A percentile compares a stretch with the other conserved stretches of the same genome.
phyloP scores from a whole-genome alignment of 2,888 invertebrate species.

The Arctia plantaginis region DNA sequence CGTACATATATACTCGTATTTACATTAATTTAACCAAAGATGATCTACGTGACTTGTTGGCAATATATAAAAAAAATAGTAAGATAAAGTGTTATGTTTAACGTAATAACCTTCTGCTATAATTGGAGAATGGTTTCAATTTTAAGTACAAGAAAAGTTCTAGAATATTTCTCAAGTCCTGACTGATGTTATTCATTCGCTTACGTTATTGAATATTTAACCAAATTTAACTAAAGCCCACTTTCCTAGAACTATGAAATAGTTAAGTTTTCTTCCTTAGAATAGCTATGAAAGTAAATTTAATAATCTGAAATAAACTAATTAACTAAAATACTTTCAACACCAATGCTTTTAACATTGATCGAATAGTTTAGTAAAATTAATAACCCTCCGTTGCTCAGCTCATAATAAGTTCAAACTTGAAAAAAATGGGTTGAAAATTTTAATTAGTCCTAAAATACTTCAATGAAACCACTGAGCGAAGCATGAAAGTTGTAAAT shows the following conservation, averaged over 20 bases:
- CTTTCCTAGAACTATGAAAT: neutral
- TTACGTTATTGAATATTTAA: neutral
- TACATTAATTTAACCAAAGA: neutral
- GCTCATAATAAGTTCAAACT: conserved; percentile 49
- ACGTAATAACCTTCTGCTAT: neutral
- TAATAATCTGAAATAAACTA: conserved; percentile 32
- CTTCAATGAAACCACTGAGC: conserved; percentile 75
- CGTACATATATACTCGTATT: neutral
- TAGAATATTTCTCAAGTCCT: neutral
- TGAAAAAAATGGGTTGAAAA: conserved; percentile 56
- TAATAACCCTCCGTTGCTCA: conserved; percentile 61
- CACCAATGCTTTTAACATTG: conserved; percentile 49
- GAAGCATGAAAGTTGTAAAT: conserved; percentile 73
- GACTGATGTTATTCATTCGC: neutral
- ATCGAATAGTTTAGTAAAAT: conserved; percentile 68
- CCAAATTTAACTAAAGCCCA: neutral
- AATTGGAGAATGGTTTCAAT: neutral
- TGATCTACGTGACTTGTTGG: neutral
- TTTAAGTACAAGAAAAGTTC: neutral
- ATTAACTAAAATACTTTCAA: conserved; percentile 42
- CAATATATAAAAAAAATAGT: neutral
- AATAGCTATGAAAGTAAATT: conserved; percentile 26
- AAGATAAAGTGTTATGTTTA: neutral
- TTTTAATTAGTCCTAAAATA: conserved; percentile 82
- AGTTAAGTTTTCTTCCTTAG: neutral